Evolutionary conservation across 2,888 invertebrate species (phyloP).

Genomic region (Cephus runcator): DNA sequence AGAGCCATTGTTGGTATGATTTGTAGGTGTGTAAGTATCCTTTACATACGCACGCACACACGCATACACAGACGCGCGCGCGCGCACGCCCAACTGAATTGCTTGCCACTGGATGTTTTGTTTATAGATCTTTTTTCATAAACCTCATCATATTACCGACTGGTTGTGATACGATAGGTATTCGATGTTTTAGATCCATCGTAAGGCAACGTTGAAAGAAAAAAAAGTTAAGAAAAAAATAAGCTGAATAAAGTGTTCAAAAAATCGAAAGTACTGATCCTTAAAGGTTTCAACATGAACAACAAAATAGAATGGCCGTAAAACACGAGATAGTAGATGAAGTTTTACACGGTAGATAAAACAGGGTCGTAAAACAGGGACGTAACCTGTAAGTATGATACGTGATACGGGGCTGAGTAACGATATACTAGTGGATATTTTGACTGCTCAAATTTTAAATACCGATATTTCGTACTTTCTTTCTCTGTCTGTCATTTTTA

Average conservation of each 20-base stretch:
- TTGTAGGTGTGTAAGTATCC: neutral
- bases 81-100: neutral
- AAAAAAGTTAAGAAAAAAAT: constrained; percentile 11
- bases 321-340: constrained; percentile 10
- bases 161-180: neutral
- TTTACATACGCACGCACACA: too few relatives aligned
- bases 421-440: neutral
- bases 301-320: constrained; percentile 17
- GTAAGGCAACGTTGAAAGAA: neutral
- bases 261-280: neutral
- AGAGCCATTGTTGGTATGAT: neutral
- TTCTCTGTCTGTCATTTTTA: neutral
- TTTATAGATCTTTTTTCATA: neutral
- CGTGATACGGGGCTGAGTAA: neutral
- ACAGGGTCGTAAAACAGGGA: neutral
- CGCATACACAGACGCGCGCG: too few relatives aligned
- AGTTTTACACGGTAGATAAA: constrained; percentile 18
- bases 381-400: neutral
- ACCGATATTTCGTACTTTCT: neutral
- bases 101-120: neutral
- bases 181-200: neutral
- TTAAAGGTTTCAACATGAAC: constrained; percentile 11
- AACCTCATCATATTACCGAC: neutral
- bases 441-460: too few relatives aligned
- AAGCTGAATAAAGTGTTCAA: constrained; percentile 6